Evolutionary conservation across 2,888 invertebrate species (phyloP).

Genomic region (Metopia argyrocephala): DNA sequence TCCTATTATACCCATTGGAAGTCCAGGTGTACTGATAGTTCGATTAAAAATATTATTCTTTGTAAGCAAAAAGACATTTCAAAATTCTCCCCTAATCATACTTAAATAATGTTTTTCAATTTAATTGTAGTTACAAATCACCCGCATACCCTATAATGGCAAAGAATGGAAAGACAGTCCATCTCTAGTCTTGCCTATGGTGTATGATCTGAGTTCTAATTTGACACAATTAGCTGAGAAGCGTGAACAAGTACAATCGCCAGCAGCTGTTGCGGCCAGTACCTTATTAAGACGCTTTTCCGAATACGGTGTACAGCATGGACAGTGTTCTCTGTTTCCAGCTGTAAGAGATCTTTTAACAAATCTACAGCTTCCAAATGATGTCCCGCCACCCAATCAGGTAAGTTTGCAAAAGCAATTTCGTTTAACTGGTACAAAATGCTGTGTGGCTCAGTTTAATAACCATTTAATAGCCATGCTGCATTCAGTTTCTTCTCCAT

Average conservation of each 20-base stretch:
- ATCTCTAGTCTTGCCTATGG: constrained; percentile 90
- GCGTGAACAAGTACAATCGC: constrained; percentile 82
- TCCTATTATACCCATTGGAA: constrained; percentile 93
- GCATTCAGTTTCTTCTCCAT: no score
- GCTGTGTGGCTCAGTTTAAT: no score
- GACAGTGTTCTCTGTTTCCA: constrained; percentile 94
- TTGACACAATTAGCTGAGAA: constrained; percentile 92
- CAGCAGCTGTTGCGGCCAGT: constrained; percentile 83
- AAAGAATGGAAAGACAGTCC: constrained; percentile 85
- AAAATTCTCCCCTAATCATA: no score
- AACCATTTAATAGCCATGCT: no score
- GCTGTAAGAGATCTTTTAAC: constrained; percentile 92
- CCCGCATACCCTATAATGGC: constrained; percentile 82
- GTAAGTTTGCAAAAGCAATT: constrained; percentile 56
- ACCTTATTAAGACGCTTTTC: constrained; percentile 85
- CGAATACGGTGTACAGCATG: constrained; percentile 86
- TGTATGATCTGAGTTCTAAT: constrained; percentile 93
- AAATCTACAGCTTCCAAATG: constrained; percentile 90
- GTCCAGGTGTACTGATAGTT: constrained; percentile 90
- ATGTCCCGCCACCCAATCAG: constrained; percentile 82
- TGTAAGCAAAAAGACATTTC: constrained; percentile 82
- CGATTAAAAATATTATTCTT: constrained; percentile 95
- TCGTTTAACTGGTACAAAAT: not conserved
- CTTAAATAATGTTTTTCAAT: not conserved
- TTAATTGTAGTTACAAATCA: constrained; percentile 84